These are phyloP conservation scores for Nomada ferruginata DNA, from an alignment of 2,888 invertebrate genomes.

Conservation along the genomic window DNA sequence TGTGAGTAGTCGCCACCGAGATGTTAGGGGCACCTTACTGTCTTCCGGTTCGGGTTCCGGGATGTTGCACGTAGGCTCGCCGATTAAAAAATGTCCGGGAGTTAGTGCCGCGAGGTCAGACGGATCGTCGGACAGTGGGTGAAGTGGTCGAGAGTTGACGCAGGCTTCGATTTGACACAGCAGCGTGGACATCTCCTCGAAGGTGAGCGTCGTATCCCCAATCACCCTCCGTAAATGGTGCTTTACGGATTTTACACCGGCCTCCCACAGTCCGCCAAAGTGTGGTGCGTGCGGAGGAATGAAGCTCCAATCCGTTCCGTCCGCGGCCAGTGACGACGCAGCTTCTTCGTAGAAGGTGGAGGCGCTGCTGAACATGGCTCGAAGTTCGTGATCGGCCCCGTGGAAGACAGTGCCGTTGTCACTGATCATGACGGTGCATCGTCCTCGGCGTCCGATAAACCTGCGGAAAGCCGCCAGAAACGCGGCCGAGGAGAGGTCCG, in stretches of 20 bases:
- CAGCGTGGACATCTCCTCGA: neutral
- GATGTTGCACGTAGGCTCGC: too few relatives aligned
- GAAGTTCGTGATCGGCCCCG: neutral
- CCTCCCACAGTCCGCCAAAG: neutral
- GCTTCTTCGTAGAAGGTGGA: neutral
- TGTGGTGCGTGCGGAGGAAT: neutral
- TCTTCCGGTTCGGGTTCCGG: too few relatives aligned
- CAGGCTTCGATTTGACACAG: constrained; percentile 5
- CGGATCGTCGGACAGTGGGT: neutral
- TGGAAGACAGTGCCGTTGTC: neutral
- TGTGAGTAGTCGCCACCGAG: too few relatives aligned
- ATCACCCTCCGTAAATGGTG: neutral
- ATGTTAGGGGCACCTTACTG: too few relatives aligned
- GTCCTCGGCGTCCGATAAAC: neutral
- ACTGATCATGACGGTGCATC: neutral
- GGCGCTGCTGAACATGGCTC: neutral
- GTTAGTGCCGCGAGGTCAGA: neutral
- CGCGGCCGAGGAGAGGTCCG: neutral
- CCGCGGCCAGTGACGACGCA: neutral
- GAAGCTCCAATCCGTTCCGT: neutral
- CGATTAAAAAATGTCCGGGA: constrained; percentile 17
- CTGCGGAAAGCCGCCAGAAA: neutral
- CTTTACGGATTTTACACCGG: neutral
- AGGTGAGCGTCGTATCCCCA: neutral
- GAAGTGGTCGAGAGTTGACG: constrained; percentile 9